Base-by-base conservation (phyloP, 1,140 invertebrate genomes). In the Musca domestica region DNA sequence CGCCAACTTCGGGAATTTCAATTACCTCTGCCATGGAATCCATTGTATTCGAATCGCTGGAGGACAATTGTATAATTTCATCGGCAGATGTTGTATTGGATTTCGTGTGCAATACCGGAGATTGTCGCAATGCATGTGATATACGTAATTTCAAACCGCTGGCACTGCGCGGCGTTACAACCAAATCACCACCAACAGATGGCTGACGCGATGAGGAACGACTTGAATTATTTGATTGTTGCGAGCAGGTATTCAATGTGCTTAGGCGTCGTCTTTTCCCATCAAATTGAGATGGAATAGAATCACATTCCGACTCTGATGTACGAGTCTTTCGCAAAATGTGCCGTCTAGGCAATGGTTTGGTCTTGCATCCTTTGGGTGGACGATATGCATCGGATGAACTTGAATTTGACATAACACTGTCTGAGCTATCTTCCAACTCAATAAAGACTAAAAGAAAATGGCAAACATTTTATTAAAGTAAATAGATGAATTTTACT, bases 131-230 rank as follows among this genome's bases (percentile, higher is more conserved):
- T 0, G 27, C 25, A 48, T 19, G 51, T 41, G 69, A 68, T 7
- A 70, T 70, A 7, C 69, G 67, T 15, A 70, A 58, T 51, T 70
- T 70, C n/a, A 70, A n/a, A 14, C 69, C 69, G 51, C 69, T 70
- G n/a, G 69, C 66, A 63, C 69, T 70, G n/a, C 69, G 69, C 20
- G 69, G 69, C n/a, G 61, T 70, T 15, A 67, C 64, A 9, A 61
- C 22, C 27, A 66, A 41, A 49, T 51, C 47, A n/a, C 19, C 23
- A 63, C 22, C n/a, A 47, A 19, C 41, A 12, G 64, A 48, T 47
- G 41, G 14, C 27, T 30, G 41, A 6, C 46, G 46, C 2, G 64
- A 41, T 49, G 46, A 46, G 22, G 34, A 47, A 25, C 20, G 5
- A 6, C 6, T 61, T 6, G 56, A 25, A 7, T 25, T 17, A 61